Base-by-base conservation (phyloP, 2,888 invertebrate genomes). In the Drosophila stalkeri region DNA sequence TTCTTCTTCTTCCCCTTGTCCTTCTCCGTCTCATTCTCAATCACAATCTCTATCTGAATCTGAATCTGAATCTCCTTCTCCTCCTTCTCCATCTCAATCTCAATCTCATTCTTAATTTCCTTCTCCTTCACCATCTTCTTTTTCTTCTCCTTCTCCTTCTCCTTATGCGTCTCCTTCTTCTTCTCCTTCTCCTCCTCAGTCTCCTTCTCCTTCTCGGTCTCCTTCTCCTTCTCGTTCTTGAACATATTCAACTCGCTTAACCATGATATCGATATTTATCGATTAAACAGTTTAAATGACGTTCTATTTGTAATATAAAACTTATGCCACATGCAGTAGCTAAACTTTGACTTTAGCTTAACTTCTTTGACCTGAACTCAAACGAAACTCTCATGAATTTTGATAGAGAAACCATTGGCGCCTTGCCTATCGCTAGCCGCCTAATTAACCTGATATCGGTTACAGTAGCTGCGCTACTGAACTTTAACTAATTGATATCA, bases 401-500 rank as follows among this genome's bases (percentile, higher is more conserved):
- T 1, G 12, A n/a, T 31, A 27, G 9, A 47, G n/a, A 27, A 4
- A n/a, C 9, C 1, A 12, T 20, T 35, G 18, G 18, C 18, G 18
- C 33, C 33, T 51, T 14, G 51, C 11, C 49, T 31, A 49, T 14
- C 49, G n/a, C 5, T 49, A 11, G n/a, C n/a, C 2, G 49, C 31
- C 51, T 51, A 51, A 51, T 51, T 51, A 33, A 3, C 12, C 12
- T 16, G 51, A 18, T 18, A 20, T 51, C 35, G 20, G 51, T 12
- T 20, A 8, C 33, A 35, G 33, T 14, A 14, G 51, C 33, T 8
- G 7, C n/a, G 33, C 33, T 27, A 27, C 27, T 51, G 33, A 12
- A 18, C 33, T 35, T 35, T 8, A 18, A 35, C 35, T 51, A 51
- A 51, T 51, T 51, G 33, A 51, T 51, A 51, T 51, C 51, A 35